Base-by-base conservation (phyloP, 2,113 vertebrate species). In the Furnarius figulus region DNA sequence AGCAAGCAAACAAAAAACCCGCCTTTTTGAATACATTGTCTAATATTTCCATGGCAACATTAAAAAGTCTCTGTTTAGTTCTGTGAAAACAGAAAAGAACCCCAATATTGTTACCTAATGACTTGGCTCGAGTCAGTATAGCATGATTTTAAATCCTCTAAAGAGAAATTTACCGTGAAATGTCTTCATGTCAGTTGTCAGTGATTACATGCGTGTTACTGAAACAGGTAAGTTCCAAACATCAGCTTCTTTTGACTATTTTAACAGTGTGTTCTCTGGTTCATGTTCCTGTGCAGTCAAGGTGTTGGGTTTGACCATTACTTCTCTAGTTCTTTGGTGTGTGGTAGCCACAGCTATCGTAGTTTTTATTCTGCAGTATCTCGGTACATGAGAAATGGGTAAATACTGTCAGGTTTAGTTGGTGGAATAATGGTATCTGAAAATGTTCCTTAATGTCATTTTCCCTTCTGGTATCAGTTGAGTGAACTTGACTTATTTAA, bases 21-120 rank as follows among this genome's bases (percentile, higher is more conserved):
- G 5, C 37, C 37, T 73, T 84, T 80, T 83, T 79, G 25, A 85
- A 77, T 40, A 22, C 20, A n/a, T 75, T 67, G 55, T 76, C 74
- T 93, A 66, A 47, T 90, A 95, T 86, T 88, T 59, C 85, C 82
- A 90, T 90, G 65, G 87, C 55, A 91, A 96, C 78, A 74, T 61
- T 83, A 50, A 87, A 95, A 93, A 63, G 27, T 28, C 2, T 7
- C 16, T 22, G 16, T 73, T 94, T 78, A 95, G 49, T 83, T 79
- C 37, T 81, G 42, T 90, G 47, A 66, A 93, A 91, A 84, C n/a
- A 72, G 65, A 52, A 63, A 88, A 75, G 62, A 84, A 2, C 0
- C 39, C 35, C 35, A 47, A 46, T 88, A 37, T 79, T 76, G 28
- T 83, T 91, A 73, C 39, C 67, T 86, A 83, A 90, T 88, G 88